Base-by-base conservation (phyloP, 1,140 invertebrate species). In the Papilio helenus region DNA sequence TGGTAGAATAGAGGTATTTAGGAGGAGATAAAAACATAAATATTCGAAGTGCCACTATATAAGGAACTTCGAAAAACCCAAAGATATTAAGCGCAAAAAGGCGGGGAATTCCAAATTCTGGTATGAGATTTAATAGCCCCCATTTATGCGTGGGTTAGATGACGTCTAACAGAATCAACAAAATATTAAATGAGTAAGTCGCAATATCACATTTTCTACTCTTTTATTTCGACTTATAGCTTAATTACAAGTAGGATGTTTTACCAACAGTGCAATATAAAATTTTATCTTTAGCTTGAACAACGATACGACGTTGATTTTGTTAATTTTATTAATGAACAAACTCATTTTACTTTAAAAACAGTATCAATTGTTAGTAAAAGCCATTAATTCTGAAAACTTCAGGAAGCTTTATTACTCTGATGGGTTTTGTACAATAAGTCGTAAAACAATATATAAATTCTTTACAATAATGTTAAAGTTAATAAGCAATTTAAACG, bases 401-500 rank as follows among this genome's bases (percentile, higher is more conserved):
- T 16, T 18, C 46, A 16, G 1, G 46, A 16, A 49, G 3, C 46
- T 49, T n/a, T n/a, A n/a, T n/a, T 49, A 49, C 46, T 49, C n/a
- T 2, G 5, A 0, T 55, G n/a, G 2, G 18, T 9, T 55, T 20
- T 20, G 18, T 1, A 2, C n/a, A 55, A 34, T 34, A 29, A 29
- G 14, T 29, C 14, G 26, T 68, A 3, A 26, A 29, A 68, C 3
- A 61, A 23, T 61, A 29, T 14, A 68, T 34, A 29, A 34, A 34
- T 68, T 34, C 0, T 65, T 3, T 29, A 65, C 61, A 29, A 1
- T 68, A 18, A 68, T 34, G 16, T 16, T 68, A 61, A 61, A 0
- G 10, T 61, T 61, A 68, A 29, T 68, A 68, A 68, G 61, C 26
- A 68, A 68, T 68, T 68, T 68, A 34, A 68, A 68, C 26, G 23